phyloP scores from a whole-genome alignment of 2,888 invertebrate genomes.

The Synanthedon tipuliformis region DNA sequence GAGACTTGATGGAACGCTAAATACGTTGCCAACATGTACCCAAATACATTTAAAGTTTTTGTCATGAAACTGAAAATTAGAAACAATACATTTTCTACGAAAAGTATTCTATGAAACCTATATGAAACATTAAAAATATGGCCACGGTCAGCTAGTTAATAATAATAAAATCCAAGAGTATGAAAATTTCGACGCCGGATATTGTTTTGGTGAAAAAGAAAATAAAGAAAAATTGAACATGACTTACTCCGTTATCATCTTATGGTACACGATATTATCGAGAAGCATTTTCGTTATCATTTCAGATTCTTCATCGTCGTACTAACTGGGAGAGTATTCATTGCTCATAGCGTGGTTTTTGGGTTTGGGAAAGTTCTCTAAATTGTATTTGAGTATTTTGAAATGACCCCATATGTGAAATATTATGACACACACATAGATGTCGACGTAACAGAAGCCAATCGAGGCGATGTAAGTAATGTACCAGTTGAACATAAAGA shows the following conservation, averaged over 20 bases:
- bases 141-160: no score
- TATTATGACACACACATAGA: neutral
- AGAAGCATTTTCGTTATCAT: neutral
- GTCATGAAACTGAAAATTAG: no score
- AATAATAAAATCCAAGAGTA: no score
- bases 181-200: no score
- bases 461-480: conserved; percentile 7
- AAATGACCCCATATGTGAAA: conserved; percentile 10
- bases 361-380: conserved; percentile 4
- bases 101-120: no score
- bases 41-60: no score
- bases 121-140: no score
- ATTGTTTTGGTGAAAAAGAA: no score
- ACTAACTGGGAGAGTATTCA: neutral
- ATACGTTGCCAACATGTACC: no score
- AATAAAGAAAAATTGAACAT: neutral
- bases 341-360: neutral
- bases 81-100: no score
- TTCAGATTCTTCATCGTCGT: neutral
- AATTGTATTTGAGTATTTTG: conserved; percentile 7
- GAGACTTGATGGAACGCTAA: no score
- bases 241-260: neutral
- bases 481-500: conserved; percentile 9
- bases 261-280: neutral
- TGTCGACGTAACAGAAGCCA: neutral